phyloP scores from a whole-genome alignment of 2,888 invertebrate genomes.

The Leucophenga montana region DNA sequence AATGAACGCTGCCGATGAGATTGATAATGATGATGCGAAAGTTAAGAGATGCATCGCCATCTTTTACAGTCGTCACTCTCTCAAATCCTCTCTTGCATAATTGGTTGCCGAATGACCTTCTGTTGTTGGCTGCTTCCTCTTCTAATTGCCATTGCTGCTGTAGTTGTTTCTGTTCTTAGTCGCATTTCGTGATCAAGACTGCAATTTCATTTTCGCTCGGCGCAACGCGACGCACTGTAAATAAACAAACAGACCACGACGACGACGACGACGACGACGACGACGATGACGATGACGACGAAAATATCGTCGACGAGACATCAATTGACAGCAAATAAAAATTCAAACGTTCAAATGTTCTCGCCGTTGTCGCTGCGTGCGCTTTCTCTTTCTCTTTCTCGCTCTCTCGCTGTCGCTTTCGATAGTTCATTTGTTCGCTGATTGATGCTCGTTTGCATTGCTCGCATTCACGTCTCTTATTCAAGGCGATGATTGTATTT shows the following conservation, averaged over 20 bases:
- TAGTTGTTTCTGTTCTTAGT: constrained; percentile 2
- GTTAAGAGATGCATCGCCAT: neutral
- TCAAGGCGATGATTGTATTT: neutral
- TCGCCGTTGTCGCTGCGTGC: neutral
- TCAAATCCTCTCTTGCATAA: constrained; percentile 15
- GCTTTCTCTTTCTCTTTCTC: neutral
- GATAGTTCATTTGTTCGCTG: constrained; percentile 17
- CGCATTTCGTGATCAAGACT: constrained; percentile 30
- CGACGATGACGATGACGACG: too few relatives aligned
- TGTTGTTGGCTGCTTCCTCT: constrained; percentile 1
- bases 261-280: neutral
- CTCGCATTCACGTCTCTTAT: neutral
- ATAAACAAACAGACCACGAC: neutral
- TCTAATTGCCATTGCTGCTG: neutral
- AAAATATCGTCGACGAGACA: too few relatives aligned
- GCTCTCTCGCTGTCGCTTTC: constrained; percentile 9
- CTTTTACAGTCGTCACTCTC: neutral
- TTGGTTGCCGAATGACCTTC: neutral
- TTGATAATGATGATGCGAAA: too few relatives aligned
- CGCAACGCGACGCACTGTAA: neutral
- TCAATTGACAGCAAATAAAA: neutral
- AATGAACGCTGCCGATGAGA: too few relatives aligned
- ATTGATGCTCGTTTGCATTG: constrained; percentile 7
- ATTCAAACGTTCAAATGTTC: neutral
- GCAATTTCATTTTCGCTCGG: constrained; percentile 31